These are phyloP conservation scores for Magallana nippona DNA, from an alignment of 2,888 invertebrate species.

Conservation along the genomic window DNA sequence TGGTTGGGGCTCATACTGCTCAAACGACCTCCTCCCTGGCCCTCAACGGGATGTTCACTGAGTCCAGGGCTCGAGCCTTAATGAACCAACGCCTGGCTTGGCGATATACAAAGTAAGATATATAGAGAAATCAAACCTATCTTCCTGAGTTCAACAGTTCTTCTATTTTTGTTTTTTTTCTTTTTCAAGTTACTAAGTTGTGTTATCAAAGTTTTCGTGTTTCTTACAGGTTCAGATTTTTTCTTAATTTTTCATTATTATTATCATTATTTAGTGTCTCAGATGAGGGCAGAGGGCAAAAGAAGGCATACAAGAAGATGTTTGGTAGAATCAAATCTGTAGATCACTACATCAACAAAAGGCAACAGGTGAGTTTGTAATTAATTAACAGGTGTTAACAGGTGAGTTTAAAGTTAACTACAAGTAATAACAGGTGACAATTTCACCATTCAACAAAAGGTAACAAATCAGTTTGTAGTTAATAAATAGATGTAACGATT, in stretches of 20 bases:
- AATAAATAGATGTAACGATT: too few species aligned
- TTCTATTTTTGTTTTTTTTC: too few species aligned
- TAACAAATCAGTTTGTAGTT: too few species aligned
- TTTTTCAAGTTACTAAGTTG: too few species aligned
- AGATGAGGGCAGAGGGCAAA: constrained; percentile 45
- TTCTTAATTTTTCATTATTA: not conserved
- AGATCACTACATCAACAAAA: constrained; percentile 63
- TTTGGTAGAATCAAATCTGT: constrained; percentile 65
- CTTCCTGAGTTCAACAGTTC: too few species aligned
- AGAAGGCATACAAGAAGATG: constrained; percentile 54
- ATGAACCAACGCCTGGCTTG: constrained; percentile 75
- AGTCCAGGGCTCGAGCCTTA: constrained; percentile 69
- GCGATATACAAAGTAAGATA: constrained; percentile 65
- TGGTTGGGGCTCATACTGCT: constrained; percentile 71
- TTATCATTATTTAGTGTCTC: constrained; percentile 43
- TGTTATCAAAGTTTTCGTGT: too few species aligned
- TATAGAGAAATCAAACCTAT: not conserved
- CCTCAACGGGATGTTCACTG: constrained; percentile 70
- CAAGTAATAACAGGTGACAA: too few species aligned
- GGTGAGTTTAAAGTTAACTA: too few species aligned
- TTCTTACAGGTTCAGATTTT: too few species aligned
- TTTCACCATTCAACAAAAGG: too few species aligned
- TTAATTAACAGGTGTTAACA: too few species aligned
- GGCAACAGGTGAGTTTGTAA: constrained; percentile 55
- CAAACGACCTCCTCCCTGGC: constrained; percentile 69